Conservation (phyloP, 2,113 vertebrate species). For the Elgaria multicarinata region DNA sequence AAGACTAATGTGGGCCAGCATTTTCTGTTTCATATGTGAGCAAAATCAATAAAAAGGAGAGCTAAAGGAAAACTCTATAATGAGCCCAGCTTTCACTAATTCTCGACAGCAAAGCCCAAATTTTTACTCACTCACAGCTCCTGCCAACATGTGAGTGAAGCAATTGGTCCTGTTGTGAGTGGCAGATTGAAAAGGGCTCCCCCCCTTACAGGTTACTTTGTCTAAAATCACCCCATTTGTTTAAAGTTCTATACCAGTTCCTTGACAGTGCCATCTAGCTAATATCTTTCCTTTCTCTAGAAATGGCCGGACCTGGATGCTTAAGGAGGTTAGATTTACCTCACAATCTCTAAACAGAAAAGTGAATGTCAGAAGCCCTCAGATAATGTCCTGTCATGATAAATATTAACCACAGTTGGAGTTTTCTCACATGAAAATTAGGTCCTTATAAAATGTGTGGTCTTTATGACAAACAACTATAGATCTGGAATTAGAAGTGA, state of each 20-base stretch:
- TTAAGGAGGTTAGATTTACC: neutral
- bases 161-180: conserved; percentile 36
- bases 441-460: neutral
- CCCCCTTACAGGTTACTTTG: neutral
- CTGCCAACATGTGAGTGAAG: conserved; percentile 53
- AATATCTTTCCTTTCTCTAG: neutral
- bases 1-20: neutral
- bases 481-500: neutral
- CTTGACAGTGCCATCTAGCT: neutral
- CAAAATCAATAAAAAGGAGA: conserved; percentile 19
- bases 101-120: conserved; percentile 20
- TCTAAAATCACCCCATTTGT: neutral
- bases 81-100: conserved; percentile 18
- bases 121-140: conserved; percentile 43
- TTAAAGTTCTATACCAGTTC: neutral
- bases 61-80: conserved; percentile 21
- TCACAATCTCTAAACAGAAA: neutral
- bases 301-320: neutral
- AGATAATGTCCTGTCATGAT: neutral
- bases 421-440: neutral
- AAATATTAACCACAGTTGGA: neutral
- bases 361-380: neutral
- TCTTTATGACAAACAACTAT: neutral
- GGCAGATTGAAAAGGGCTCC: neutral
- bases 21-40: conserved; percentile 18